Conservation (phyloP, 1,140 invertebrate species). For the Drosophila tristis region DNA sequence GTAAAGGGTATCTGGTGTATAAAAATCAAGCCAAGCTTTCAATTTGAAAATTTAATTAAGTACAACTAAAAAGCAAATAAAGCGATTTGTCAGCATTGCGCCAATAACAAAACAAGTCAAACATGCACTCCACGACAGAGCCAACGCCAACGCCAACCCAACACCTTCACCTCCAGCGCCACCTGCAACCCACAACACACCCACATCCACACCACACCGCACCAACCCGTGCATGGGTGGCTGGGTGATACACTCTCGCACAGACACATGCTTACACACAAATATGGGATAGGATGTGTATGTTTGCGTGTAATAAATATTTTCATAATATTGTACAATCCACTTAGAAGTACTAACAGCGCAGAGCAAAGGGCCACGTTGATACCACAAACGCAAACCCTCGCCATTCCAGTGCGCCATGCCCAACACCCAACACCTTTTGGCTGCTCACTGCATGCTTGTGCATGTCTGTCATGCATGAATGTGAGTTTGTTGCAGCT, state of each 20-base stretch:
- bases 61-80: slow-evolving; percentile 70
- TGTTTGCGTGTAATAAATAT: slow-evolving; percentile 77
- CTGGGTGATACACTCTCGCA: no score
- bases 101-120: slow-evolving; percentile 36
- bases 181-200: neutral
- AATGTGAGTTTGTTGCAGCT: slow-evolving; percentile 26
- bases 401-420: slow-evolving; percentile 18
- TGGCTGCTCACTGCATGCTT: neutral
- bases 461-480: slow-evolving; percentile 16
- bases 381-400: slow-evolving; percentile 31
- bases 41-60: slow-evolving; percentile 75
- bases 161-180: neutral
- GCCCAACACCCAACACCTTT: slow-evolving; percentile 26
- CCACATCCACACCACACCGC: slow-evolving; percentile 15
- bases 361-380: slow-evolving; percentile 28
- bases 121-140: slow-evolving; percentile 1
- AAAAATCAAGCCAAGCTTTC: slow-evolving; percentile 42
- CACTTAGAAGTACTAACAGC: slow-evolving; percentile 45
- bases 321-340: slow-evolving; percentile 72
- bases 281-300: slow-evolving; percentile 21
- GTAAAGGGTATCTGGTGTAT: slow-evolving; percentile 25
- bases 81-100: slow-evolving; percentile 65
- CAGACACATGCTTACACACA: slow-evolving; percentile 9
- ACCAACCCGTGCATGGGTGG: neutral
- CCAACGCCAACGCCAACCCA: slow-evolving; percentile 4